Percentiles rank a stretch among this genome's conserved stretches.
Evolutionary conservation across 1,140 invertebrate genomes (phyloP).

Genomic region (Gyrodactylus salaris): DNA sequence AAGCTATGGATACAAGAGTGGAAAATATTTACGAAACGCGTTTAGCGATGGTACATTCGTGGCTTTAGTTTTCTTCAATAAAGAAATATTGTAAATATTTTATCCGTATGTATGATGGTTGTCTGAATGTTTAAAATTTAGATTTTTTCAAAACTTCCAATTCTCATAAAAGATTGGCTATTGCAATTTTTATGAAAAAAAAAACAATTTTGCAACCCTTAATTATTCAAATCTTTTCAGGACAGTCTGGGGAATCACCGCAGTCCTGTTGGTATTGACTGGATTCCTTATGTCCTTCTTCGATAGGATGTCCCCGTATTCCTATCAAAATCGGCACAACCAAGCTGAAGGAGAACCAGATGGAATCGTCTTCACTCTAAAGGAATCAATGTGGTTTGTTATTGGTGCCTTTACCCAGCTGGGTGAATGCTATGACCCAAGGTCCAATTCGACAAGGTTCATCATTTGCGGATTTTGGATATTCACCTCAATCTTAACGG

Average conservation of each 20-base stretch:
- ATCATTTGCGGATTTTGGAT: slow-evolving; percentile 63
- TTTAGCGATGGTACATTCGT: too few species aligned
- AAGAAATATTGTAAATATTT: too few species aligned
- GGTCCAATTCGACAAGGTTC: slow-evolving; percentile 41
- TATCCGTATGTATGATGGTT: not conserved
- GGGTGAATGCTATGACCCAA: slow-evolving; percentile 28
- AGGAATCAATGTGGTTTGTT: slow-evolving; percentile 53
- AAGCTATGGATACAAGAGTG: not conserved
- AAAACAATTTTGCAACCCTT: not conserved
- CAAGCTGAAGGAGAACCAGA: slow-evolving; percentile 11
- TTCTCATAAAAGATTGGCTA: not conserved
- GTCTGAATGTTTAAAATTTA: not conserved
- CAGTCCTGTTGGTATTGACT: slow-evolving; percentile 13
- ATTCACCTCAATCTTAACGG: slow-evolving; percentile 58
- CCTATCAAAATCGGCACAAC: slow-evolving; percentile 12
- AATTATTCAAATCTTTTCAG: not conserved
- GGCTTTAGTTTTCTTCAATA: too few species aligned
- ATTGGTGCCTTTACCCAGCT: slow-evolving; percentile 60
- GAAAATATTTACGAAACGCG: too few species aligned
- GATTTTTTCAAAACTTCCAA: too few species aligned
- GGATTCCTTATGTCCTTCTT: slow-evolving; percentile 13
- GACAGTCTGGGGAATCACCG: slow-evolving; percentile 11
- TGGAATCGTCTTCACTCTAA: slow-evolving; percentile 13
- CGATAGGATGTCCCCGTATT: slow-evolving; percentile 13
- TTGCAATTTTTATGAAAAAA: not conserved